These are phyloP conservation scores for Pasiphila rectangulata DNA, from an alignment of 2,888 invertebrate genomes.

Conservation along the genomic window DNA sequence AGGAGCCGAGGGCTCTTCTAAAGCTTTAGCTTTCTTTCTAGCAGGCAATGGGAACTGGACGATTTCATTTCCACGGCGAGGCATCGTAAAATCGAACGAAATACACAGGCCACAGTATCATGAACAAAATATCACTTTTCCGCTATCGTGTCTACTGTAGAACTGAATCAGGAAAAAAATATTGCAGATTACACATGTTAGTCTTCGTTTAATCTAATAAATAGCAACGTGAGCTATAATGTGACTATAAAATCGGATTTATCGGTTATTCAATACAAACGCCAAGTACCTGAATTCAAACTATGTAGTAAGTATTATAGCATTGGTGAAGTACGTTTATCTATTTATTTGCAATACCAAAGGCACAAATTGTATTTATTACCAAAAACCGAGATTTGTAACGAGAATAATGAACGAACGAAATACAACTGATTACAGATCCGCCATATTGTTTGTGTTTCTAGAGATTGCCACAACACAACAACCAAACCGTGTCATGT, in stretches of 20 bases:
- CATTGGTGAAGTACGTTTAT: slow-evolving; percentile 5
- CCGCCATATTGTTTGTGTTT: slow-evolving; percentile 73
- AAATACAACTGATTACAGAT: slow-evolving; percentile 55
- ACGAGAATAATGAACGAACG: slow-evolving; percentile 36
- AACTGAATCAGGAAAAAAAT: slow-evolving; percentile 19
- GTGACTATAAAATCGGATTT: slow-evolving; percentile 48
- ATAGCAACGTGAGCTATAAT: slow-evolving; percentile 46
- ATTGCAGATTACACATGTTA: slow-evolving; percentile 18
- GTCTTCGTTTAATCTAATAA: slow-evolving; percentile 50
- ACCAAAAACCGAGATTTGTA: slow-evolving; percentile 27
- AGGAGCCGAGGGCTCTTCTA: slow-evolving; percentile 41
- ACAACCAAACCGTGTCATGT: too few relatives aligned
- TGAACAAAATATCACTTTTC: slow-evolving; percentile 13
- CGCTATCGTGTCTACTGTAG: slow-evolving; percentile 5
- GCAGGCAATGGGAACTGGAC: slow-evolving; percentile 51
- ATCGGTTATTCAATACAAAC: slow-evolving; percentile 46
- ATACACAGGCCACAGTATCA: slow-evolving; percentile 1
- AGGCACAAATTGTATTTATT: slow-evolving; percentile 16
- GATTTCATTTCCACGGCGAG: slow-evolving; percentile 62
- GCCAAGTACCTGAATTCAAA: slow-evolving; percentile 36
- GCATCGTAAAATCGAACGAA: slow-evolving; percentile 45
- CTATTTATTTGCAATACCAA: slow-evolving; percentile 16
- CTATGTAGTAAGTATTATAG: slow-evolving; percentile 9
- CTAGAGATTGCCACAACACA: slow-evolving; percentile 14
- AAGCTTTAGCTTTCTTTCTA: slow-evolving; percentile 59